Base-by-base conservation (phyloP, 1,140 invertebrate species). In the Macrocentrus cingulum region DNA sequence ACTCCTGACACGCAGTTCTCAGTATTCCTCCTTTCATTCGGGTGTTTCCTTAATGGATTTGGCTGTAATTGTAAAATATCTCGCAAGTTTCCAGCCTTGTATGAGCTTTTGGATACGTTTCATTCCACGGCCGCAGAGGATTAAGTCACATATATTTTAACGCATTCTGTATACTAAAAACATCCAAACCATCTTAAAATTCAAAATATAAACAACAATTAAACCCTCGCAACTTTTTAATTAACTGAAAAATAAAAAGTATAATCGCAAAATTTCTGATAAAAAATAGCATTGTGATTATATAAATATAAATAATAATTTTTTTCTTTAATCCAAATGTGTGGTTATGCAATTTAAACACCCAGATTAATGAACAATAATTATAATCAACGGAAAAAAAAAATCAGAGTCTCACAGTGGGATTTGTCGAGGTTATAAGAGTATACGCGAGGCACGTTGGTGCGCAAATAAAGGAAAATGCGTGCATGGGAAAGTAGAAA, bases 391-490 rank as follows among this genome's bases (percentile, higher is more conserved):
- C 6, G 37, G 16, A 39, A 39, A 39, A 39, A 39, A 2, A 39
- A 39, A 39, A 39, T 6, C 15, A 39, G n/a, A 39, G 25, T 29
- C 25, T 29, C 25, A 9, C 9, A 29, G 25, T 29, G 4, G 25
- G 25, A 29, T 36, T 29, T 41, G 9, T 15, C 41, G 25, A 59
- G 41, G 23, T 29, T 22, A 16, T 11, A 46, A 19, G 25, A 29
- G 25, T 29, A 29, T 29, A 29, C 4, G 25, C 9, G 25, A 29
- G 25, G 4, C 25, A 29, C 25, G 25, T 29, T 29, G 4, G 4
- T 9, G 25, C 37, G 58, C 63, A 68, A 77, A 79, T 79, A 79
- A 78, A 77, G 73, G 75, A 71, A 75, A 79, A 80, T 79, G 70
- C 76, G 78, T 76, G 74, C 72, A 79, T 79, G 76, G 75, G 25